Base-by-base conservation (phyloP, 2,888 invertebrate species). In the Tillus elongatus region DNA sequence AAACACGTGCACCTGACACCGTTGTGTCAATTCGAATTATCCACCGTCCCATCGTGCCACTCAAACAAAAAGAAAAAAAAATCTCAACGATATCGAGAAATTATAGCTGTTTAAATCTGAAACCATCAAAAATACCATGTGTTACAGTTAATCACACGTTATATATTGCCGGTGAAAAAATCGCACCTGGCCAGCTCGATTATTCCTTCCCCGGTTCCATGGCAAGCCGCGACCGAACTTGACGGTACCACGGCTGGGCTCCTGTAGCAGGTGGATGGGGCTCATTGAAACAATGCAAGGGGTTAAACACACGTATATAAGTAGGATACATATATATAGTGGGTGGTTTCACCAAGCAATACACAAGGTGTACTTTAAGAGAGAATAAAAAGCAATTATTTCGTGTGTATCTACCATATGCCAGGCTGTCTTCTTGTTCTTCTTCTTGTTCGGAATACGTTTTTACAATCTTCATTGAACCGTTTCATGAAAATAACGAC, bases 11-110 rank as follows among this genome's bases (percentile, higher is more conserved):
- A 19, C 24, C 24, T 19, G 24, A 19, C 24, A 19, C 24, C 24
- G n/a, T n/a, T n/a, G 24, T n/a, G 24, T 8, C n/a, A 6, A 19
- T 19, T 8, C 6, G 24, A 6, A n/a, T 19, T 19, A 8, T 6
- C 24, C 6, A 13, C 34, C 8, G 15, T 6, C 12, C 12, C 56
- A 56, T 68, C 61, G 15, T 6, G 10, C 12, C 56, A 56, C 68
- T 61, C 70, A 69, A 69, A 69, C 69, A 53, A 54, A 56, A 53
- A 51, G 59, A 65, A 65, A 68, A 41, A 65, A 57, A 57, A 46
- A 39, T 34, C 41, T 41, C 14, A n/a, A 27, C 8, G 15, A 15
- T 24, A 33, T 28, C n/a, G 33, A 43, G 42, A 46, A 49, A 45
- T 45, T 44, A 46, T 40, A 36, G 42, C 40, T 40, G 13, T 45